These are phyloP conservation scores for Eutolmus rufibarbis DNA, from an alignment of 2,888 invertebrate genomes.

Conservation along the genomic window DNA sequence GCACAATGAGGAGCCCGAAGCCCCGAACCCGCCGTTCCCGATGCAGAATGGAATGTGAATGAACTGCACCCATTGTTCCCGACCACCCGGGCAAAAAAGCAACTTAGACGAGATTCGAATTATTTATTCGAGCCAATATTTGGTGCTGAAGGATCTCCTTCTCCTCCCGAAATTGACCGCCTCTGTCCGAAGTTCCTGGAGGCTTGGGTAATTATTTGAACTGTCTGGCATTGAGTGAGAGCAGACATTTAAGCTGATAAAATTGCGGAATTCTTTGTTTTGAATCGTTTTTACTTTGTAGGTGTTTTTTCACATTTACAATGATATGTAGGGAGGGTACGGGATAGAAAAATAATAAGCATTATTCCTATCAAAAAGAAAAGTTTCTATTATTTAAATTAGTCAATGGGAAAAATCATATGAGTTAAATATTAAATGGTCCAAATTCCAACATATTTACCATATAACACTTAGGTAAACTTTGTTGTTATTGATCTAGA, in stretches of 20 bases:
- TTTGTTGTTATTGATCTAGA: no score
- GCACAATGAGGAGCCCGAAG: background rate
- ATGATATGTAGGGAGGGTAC: no score
- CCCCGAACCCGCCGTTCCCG: background rate
- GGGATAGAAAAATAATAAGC: no score
- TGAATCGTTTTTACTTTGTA: background rate
- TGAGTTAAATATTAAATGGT: no score
- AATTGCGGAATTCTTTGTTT: background rate
- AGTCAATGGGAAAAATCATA: no score
- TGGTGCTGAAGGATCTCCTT: background rate
- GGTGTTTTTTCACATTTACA: background rate
- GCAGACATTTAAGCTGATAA: background rate
- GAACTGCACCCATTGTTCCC: constrained; percentile 24
- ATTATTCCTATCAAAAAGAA: no score
- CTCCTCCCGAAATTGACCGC: background rate
- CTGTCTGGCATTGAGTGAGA: background rate
- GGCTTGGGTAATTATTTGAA: background rate
- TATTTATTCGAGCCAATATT: background rate
- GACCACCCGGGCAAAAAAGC: background rate
- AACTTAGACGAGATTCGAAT: constrained; percentile 32
- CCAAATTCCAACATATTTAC: no score
- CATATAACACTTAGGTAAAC: no score
- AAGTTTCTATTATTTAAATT: no score
- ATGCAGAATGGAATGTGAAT: constrained; percentile 25
- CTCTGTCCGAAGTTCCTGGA: background rate